Percentiles rank a stretch among this genome's conserved stretches.
Conservation (phyloP, 2,888 invertebrate genomes). For the Drosophila yooni region DNA sequence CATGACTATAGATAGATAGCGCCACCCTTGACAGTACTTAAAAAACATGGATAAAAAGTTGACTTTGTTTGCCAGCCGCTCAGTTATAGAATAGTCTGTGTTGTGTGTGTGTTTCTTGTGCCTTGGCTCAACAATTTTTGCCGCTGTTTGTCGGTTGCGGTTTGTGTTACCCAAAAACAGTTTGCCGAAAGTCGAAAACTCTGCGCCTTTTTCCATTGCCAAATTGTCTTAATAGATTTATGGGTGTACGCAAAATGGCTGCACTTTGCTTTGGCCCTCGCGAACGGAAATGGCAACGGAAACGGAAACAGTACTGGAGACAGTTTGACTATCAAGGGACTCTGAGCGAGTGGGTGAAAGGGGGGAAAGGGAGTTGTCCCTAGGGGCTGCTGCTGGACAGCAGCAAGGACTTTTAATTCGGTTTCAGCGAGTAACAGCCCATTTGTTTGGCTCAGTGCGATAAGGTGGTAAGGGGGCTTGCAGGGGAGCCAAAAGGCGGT, state of each 20-base stretch:
- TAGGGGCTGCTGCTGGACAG: slow-evolving; percentile 11
- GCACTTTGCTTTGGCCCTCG: slow-evolving; percentile 64
- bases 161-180: slow-evolving; percentile 28
- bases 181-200: slow-evolving; percentile 55
- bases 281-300: slow-evolving; percentile 36
- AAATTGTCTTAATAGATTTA: slow-evolving; percentile 81
- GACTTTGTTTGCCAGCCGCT: slow-evolving; percentile 69
- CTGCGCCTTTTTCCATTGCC: slow-evolving; percentile 63
- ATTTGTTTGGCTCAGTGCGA: slow-evolving; percentile 48
- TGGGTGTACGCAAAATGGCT: slow-evolving; percentile 80
- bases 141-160: slow-evolving; percentile 56
- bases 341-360: not conserved
- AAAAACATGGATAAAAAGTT: slow-evolving; percentile 70
- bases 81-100: slow-evolving; percentile 9
- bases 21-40: slow-evolving; percentile 81
- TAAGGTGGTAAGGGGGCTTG: not conserved
- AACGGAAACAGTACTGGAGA: slow-evolving; percentile 52
- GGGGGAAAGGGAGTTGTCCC: not conserved
- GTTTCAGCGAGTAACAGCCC: slow-evolving; percentile 59
- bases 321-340: slow-evolving; percentile 37
- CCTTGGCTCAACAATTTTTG: slow-evolving; percentile 55
- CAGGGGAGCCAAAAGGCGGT: not conserved
- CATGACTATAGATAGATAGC: slow-evolving; percentile 69
- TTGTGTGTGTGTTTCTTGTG: slow-evolving; percentile 28
- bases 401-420: slow-evolving; percentile 69